Conservation (phyloP, 2,797 vertebrate species). For the Spinus olivaceus region DNA sequence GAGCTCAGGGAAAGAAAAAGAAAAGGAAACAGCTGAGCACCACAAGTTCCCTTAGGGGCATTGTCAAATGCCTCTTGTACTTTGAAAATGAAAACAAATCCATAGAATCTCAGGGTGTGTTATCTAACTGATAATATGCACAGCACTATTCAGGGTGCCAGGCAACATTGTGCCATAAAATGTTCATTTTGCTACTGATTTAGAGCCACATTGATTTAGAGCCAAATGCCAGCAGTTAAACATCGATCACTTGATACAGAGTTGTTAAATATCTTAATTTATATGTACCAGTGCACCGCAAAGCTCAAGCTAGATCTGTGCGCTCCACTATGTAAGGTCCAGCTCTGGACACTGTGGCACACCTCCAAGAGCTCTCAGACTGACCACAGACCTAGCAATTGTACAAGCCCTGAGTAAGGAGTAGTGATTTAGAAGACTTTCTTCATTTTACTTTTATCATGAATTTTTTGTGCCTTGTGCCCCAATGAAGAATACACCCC, state of each 20-base stretch:
- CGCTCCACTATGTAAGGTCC: not conserved
- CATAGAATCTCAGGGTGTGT: not conserved
- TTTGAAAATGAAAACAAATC: not conserved
- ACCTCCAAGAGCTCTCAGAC: not conserved
- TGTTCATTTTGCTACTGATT: not conserved
- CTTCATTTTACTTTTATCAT: not conserved
- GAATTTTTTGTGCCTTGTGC: rapidly evolving
- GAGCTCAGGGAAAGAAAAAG: not conserved
- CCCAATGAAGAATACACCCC: not conserved
- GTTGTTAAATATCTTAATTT: not conserved
- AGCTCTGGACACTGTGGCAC: not conserved
- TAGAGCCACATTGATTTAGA: not conserved
- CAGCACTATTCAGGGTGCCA: not conserved
- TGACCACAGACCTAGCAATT: not conserved
- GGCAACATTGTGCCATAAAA: not conserved
- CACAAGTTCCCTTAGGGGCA: not conserved
- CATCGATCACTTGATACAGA: not conserved
- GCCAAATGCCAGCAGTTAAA: rapidly evolving
- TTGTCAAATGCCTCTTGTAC: not conserved
- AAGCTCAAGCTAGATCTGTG: not conserved
- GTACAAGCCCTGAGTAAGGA: not conserved
- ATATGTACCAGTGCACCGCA: not conserved
- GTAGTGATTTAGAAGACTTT: not conserved
- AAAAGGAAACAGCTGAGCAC: not conserved
- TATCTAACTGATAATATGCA: not conserved